Base-by-base conservation (phyloP, 30 jellyfish, hydroid and myxozoan genomes). In the Sanderia malayensis region DNA sequence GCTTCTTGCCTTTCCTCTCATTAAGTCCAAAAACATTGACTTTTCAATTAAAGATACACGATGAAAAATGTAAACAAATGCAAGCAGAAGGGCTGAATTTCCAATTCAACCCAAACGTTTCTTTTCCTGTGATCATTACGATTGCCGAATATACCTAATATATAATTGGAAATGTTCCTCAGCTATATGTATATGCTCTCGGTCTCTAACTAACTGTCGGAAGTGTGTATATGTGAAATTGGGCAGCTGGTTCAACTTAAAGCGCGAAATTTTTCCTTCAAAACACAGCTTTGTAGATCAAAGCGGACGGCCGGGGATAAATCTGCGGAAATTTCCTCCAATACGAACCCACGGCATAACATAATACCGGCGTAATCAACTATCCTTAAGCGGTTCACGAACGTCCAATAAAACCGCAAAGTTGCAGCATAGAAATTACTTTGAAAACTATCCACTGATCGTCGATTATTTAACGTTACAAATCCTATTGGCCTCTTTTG, bases 401-500 rank as follows among this genome's bases (percentile, higher is more conserved):
- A 52, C 70, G 81, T 81, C 81, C 18, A 49, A 31, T 29, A 34
- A 64, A 64, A 44, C 89, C 89, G 68, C 89, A 63, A 77, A 46
- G 52, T 6, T 59, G 10, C 81, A 21, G 53, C 21, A 7, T n/a
- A n/a, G 46, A 81, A 77, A 65, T 46, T 44, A 34, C 27, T 77
- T 27, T 63, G 88, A 67, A 31, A 46, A 58, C 44, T 46, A 59
- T 22, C 44, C 71, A n/a, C 31, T 22, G 60, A 61, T 67, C 67
- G 49, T 2, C 47, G 31, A 20, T 58, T 60, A 74, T 64, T 20
- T 9, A 21, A 19, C 9, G 73, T 55, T 25, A 4, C 67, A 77
- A 77, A 77, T 77, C 89, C 81, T 21, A 77, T 77, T 66, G 81
- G 20, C 61, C n/a, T n/a, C 24, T 77, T 47, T 77, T 31, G 61